phyloP scores from a whole-genome alignment of 2,113 vertebrate genomes.

The Coreoperca whiteheadi region DNA sequence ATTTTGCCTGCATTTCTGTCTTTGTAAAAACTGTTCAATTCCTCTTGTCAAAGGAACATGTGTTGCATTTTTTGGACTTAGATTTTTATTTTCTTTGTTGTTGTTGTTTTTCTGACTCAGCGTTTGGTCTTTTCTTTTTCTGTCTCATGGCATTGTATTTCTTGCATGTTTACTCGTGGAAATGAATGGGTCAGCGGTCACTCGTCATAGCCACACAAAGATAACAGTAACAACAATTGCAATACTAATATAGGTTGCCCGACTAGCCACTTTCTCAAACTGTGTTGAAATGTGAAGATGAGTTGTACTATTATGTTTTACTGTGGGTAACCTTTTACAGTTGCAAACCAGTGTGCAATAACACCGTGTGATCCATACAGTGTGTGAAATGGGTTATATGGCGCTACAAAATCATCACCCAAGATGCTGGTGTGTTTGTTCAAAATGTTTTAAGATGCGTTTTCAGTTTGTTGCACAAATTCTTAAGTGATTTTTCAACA shows the following conservation, averaged over 20 bases:
- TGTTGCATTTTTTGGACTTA: constrained; percentile 30
- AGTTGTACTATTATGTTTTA: constrained; percentile 59
- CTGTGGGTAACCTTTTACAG: constrained; percentile 65
- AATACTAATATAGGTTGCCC: constrained; percentile 63
- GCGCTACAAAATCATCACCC: constrained; percentile 45
- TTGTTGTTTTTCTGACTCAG: constrained; percentile 19
- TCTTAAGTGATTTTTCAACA: background rate
- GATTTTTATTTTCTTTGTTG: constrained; percentile 1
- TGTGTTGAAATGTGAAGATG: constrained; percentile 74
- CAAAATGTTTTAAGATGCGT: constrained; percentile 26
- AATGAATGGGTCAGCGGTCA: constrained; percentile 47
- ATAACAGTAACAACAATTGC: constrained; percentile 62
- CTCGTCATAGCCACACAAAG: constrained; percentile 59
- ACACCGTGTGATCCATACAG: constrained; percentile 52
- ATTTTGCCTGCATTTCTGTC: constrained; percentile 53
- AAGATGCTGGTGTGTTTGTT: constrained; percentile 53
- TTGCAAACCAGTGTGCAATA: constrained; percentile 77
- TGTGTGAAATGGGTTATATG: constrained; percentile 43
- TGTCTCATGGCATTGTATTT: constrained; percentile 54
- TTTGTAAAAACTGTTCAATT: constrained; percentile 35
- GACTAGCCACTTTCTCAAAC: constrained; percentile 67
- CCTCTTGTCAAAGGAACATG: constrained; percentile 31
- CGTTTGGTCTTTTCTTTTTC: constrained; percentile 50
- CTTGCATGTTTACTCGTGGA: constrained; percentile 76
- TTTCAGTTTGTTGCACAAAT: constrained; percentile 56